These are phyloP conservation scores for Brassicogethes aeneus DNA, from an alignment of 2,888 invertebrate genomes.

Conservation along the genomic window DNA sequence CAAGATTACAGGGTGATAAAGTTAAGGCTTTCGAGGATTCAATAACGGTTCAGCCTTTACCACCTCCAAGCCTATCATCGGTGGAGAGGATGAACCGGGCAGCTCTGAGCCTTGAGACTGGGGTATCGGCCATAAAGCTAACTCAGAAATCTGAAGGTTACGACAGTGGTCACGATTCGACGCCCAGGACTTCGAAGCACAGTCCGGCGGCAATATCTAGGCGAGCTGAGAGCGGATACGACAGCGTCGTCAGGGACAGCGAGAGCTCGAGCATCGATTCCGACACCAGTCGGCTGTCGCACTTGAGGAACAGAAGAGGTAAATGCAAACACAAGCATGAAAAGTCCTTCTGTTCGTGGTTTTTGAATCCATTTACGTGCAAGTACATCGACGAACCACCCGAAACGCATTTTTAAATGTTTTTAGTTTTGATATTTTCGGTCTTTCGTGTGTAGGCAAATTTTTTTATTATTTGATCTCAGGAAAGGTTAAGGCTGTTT, in stretches of 20 bases:
- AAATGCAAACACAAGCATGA: slow-evolving; percentile 60
- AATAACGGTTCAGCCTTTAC: slow-evolving; percentile 34
- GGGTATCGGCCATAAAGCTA: slow-evolving; percentile 52
- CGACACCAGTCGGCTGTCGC: slow-evolving; percentile 46
- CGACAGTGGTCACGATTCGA: slow-evolving; percentile 78
- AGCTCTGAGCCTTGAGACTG: slow-evolving; percentile 53
- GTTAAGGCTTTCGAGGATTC: slow-evolving; percentile 37
- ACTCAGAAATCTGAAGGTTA: slow-evolving; percentile 58
- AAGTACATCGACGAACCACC: slow-evolving; percentile 58
- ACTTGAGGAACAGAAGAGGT: slow-evolving; percentile 37
- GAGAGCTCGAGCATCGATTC: slow-evolving; percentile 84
- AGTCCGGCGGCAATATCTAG: slow-evolving; percentile 70
- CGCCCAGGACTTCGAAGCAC: slow-evolving; percentile 72
- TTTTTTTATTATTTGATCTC: slow-evolving; percentile 1
- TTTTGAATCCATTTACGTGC: slow-evolving; percentile 67
- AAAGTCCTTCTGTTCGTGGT: slow-evolving; percentile 66
- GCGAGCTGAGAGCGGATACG: slow-evolving; percentile 83
- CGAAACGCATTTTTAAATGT: slow-evolving; percentile 39
- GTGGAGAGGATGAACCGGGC: slow-evolving; percentile 56
- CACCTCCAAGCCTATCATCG: slow-evolving; percentile 51
- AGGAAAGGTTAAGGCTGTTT: slow-evolving; percentile 1
- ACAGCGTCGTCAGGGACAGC: slow-evolving; percentile 81
- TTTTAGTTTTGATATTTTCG: neutral
- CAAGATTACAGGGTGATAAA: slow-evolving; percentile 52
- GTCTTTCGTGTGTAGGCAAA: neutral